A percentile compares a stretch with the other conserved stretches of the same genome.
These are phyloP conservation scores for Poeciliopsis prolifica DNA, from an alignment of 2,113 vertebrate species.

Conservation along the genomic window DNA sequence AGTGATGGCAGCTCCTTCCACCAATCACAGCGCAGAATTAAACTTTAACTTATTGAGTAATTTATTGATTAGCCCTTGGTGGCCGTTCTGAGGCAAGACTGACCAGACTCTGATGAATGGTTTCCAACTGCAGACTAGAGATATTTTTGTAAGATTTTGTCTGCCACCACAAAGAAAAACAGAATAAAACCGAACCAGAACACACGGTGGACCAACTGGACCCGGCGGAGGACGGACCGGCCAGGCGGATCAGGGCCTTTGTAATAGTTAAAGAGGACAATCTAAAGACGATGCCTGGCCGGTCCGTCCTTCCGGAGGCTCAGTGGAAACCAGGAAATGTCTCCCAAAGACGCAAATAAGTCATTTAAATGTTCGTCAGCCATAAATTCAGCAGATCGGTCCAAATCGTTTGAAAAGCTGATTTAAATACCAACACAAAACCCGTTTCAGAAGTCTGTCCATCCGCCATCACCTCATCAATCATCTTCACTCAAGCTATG, in stretches of 20 bases:
- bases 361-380: slow-evolving; percentile 6
- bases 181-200: neutral
- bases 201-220: slow-evolving; percentile 29
- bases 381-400: neutral
- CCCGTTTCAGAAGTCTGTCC: slow-evolving; percentile 33
- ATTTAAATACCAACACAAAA: slow-evolving; percentile 57
- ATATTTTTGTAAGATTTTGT: slow-evolving; percentile 33
- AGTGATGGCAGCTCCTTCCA: too few species aligned
- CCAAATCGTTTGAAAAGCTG: neutral
- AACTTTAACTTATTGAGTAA: too few species aligned
- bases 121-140: neutral
- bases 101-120: too few species aligned
- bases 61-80: too few species aligned
- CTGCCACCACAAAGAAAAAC: slow-evolving; percentile 1
- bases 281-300: slow-evolving; percentile 78
- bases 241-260: slow-evolving; percentile 79
- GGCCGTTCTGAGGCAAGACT: too few species aligned
- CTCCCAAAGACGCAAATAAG: slow-evolving; percentile 28
- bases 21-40: too few species aligned
- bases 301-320: slow-evolving; percentile 49
- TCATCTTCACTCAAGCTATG: slow-evolving; percentile 67
- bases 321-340: slow-evolving; percentile 14
- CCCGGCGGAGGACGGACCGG: slow-evolving; percentile 44
- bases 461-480: slow-evolving; percentile 55
- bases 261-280: slow-evolving; percentile 82